A percentile compares a stretch with the other conserved stretches of the same genome.
Evolutionary conservation across 2,797 vertebrate genomes (phyloP).

Genomic region (Spinibarbus caldwelli): DNA sequence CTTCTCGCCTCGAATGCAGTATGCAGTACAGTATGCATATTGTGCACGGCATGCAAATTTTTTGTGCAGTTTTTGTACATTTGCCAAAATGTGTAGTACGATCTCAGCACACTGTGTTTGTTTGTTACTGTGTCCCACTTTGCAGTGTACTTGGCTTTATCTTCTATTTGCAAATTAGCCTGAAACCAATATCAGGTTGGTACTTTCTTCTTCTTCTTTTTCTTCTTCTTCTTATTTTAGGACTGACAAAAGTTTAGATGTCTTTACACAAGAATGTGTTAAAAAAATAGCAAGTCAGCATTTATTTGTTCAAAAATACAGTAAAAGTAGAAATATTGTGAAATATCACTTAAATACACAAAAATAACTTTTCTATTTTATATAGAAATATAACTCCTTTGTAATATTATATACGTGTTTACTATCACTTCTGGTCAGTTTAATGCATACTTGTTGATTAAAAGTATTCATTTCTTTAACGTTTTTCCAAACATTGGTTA

Average conservation of each 20-base stretch:
- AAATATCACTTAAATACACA: background rate
- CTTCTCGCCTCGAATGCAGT: background rate
- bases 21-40: conserved; percentile 7
- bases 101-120: background rate
- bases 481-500: background rate
- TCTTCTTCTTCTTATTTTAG: background rate
- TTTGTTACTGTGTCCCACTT: background rate
- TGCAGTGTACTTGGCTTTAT: background rate
- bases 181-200: too few relatives aligned
- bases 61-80: background rate
- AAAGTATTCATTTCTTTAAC: background rate
- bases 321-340: background rate
- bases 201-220: too few relatives aligned
- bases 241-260: too few relatives aligned
- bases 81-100: background rate
- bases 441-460: background rate
- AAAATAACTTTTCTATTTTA: too few relatives aligned
- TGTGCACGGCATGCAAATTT: background rate
- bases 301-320: too few relatives aligned
- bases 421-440: background rate
- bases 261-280: too few relatives aligned
- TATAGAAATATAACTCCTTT: background rate
- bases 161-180: too few relatives aligned
- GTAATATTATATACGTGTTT: background rate
- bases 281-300: too few relatives aligned